Percentiles rank a stretch among this genome's conserved stretches.
phyloP scores from a whole-genome alignment of 2,113 vertebrate genomes.

The Prunella himalayana region DNA sequence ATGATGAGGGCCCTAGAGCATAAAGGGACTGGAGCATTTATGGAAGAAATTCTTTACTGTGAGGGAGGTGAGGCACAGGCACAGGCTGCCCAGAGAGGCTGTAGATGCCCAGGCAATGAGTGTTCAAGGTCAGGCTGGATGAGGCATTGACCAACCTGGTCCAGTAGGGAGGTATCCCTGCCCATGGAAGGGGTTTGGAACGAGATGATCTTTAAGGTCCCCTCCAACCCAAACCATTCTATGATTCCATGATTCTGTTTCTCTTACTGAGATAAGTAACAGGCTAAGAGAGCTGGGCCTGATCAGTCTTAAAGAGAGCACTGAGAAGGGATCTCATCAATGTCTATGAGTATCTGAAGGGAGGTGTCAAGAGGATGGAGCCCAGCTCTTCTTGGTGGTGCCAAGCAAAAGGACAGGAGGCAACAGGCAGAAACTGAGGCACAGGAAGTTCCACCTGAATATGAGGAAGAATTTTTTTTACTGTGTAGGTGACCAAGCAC shows the following conservation, averaged over 20 bases:
- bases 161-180: background rate
- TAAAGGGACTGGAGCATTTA: background rate
- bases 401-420: background rate
- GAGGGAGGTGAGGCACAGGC: background rate
- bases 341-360: background rate
- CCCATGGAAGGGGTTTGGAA: background rate
- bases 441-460: background rate
- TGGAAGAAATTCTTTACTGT: background rate
- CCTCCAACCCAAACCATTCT: background rate
- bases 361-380: background rate
- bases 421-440: background rate
- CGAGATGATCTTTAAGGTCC: background rate
- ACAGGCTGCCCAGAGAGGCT: background rate
- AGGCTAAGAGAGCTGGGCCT: background rate
- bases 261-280: background rate
- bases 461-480: background rate
- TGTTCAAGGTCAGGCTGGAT: background rate
- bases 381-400: background rate
- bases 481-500: rapidly evolving
- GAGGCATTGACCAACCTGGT: background rate
- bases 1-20: background rate
- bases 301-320: background rate
- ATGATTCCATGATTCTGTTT: background rate
- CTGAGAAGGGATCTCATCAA: background rate
- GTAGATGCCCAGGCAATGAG: background rate